Percentiles rank a stretch among this genome's conserved stretches.
phyloP scores from a whole-genome alignment of 2,113 vertebrate genomes.

The Cavia porcellus region DNA sequence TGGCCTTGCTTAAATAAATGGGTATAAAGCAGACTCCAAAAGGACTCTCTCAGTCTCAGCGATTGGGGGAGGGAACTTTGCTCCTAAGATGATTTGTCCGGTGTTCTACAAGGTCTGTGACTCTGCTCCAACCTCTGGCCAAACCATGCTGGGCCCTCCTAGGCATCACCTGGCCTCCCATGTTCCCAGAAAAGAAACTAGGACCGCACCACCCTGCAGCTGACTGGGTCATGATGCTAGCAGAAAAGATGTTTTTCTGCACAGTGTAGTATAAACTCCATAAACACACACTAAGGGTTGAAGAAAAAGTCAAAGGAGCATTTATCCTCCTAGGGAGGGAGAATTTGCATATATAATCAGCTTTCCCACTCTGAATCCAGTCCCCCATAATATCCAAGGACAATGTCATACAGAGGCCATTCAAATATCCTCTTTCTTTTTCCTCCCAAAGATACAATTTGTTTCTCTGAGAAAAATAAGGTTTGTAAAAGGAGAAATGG shows the following conservation, averaged over 20 bases:
- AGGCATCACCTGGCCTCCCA: not conserved
- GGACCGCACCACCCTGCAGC: not conserved
- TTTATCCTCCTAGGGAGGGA: not conserved
- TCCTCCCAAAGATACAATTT: not conserved
- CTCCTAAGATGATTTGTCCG: not conserved
- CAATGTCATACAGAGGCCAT: not conserved
- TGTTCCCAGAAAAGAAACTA: not conserved
- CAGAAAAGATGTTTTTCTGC: not conserved
- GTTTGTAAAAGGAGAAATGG: conserved; percentile 29
- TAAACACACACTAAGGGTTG: not conserved
- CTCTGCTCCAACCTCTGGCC: not conserved
- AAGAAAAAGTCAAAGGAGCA: not conserved
- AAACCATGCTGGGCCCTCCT: not conserved
- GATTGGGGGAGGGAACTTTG: not conserved
- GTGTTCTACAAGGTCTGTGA: not conserved
- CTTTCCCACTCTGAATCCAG: not conserved
- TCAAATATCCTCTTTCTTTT: not conserved
- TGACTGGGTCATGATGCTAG: not conserved
- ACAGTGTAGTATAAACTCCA: not conserved
- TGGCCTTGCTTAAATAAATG: not conserved
- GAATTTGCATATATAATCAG: not conserved
- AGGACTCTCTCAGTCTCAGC: not conserved
- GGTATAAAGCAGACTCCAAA: not conserved
- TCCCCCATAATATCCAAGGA: not conserved
- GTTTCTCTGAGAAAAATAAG: conserved; percentile 22